A percentile compares a stretch with the other conserved stretches of the same genome.
Evolutionary conservation across 2,113 vertebrate species (phyloP).

Genomic region (Fulica atra): DNA sequence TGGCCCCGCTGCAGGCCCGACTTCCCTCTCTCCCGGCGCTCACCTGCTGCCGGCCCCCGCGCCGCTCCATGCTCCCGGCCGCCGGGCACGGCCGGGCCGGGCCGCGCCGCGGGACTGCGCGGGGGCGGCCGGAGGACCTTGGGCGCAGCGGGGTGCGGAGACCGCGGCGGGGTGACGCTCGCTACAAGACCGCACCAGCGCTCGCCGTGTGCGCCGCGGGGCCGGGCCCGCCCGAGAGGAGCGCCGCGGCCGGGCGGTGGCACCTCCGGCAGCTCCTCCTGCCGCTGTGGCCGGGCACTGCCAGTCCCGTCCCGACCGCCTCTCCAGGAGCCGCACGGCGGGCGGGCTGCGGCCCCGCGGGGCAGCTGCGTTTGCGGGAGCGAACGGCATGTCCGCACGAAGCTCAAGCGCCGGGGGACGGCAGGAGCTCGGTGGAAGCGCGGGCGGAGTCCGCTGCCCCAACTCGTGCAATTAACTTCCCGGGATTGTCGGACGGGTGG

Average conservation of each 20-base stretch:
- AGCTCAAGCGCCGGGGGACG: no score
- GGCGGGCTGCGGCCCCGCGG: background rate
- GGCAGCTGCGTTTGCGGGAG: background rate
- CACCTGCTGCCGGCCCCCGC: background rate
- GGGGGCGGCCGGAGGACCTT: background rate
- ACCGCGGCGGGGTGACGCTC: background rate
- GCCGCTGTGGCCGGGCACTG: background rate
- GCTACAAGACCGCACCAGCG: background rate
- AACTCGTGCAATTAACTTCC: rapidly evolving
- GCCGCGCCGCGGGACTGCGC: background rate
- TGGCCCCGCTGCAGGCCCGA: background rate
- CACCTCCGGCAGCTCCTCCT: background rate
- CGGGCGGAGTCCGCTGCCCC: background rate
- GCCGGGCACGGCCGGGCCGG: background rate
- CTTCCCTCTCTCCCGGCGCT: no score
- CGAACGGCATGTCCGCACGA: background rate
- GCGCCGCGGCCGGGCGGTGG: background rate
- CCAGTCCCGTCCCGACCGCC: background rate
- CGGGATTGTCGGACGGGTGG: rapidly evolving
- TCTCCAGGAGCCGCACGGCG: background rate
- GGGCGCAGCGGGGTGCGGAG: background rate
- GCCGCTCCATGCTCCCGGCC: background rate
- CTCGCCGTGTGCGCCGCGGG: background rate
- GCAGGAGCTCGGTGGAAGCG: background rate
- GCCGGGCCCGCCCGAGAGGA: background rate